Conservation (phyloP, 2,113 vertebrate species). For the Plectropomus leopardus region DNA sequence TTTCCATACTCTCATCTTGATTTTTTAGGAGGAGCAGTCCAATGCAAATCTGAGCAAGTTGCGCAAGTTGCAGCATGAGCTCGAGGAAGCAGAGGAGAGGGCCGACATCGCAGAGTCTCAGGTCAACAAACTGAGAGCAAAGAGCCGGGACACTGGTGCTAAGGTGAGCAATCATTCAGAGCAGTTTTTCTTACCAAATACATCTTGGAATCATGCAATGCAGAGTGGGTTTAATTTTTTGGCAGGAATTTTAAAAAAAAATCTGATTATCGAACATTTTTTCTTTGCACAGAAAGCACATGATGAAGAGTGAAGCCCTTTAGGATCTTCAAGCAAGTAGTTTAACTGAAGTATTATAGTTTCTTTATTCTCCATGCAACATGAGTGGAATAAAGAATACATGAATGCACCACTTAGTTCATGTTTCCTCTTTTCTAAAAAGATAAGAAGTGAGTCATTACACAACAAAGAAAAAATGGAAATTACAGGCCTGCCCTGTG, state of each 20-base stretch:
- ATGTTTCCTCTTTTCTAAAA: constrained; percentile 3
- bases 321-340: not conserved
- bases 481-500: not conserved
- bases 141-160: constrained; percentile 75
- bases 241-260: not conserved
- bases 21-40: constrained; percentile 77
- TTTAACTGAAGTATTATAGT: constrained; percentile 33
- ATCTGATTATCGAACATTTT: not conserved
- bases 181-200: not conserved
- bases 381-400: constrained; percentile 58
- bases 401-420: constrained; percentile 19
- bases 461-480: not conserved
- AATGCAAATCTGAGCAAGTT: constrained; percentile 77
- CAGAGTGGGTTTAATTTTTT: not conserved
- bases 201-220: not conserved
- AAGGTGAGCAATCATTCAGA: constrained; percentile 61
- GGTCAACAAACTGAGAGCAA: constrained; percentile 84
- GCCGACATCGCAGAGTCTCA: constrained; percentile 84
- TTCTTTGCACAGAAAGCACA: constrained; percentile 76
- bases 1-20: not conserved
- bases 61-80: constrained; percentile 81
- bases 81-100: constrained; percentile 82
- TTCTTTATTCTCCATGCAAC: constrained; percentile 65
- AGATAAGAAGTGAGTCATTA: not conserved
- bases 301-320: constrained; percentile 75